Base-by-base conservation (phyloP, 2,797 vertebrate species). In the Helostoma temminkii region DNA sequence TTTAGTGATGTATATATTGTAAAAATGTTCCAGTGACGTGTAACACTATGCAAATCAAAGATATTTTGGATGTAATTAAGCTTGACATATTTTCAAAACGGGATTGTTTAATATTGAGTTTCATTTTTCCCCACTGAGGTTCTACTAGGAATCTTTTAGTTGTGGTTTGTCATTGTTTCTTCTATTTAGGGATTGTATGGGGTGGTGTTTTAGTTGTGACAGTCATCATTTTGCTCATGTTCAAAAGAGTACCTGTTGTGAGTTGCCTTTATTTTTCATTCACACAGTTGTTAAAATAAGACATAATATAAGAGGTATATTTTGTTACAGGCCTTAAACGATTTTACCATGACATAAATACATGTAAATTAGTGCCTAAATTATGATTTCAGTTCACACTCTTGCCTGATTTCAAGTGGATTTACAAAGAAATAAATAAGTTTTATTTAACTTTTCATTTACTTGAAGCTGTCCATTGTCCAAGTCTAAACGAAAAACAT, bases 31-130 rank as follows among this genome's bases (percentile, higher is more conserved):
- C 60, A 48, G 66, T 53, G 45, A 76, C 66, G 55, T 49, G 28
- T 53, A 52, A 82, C 71, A 73, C 85, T 91, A 93, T 93, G 92
- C 91, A 93, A 92, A 82, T 83, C 48, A 60, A 70, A 25, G 63
- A 78, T 80, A 48, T 78, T 78, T 60, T 57, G 66, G 63, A 59
- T 84, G 25, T 81, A 61, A 82, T 71, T n/a, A n/a, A n/a, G n/a
- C n/a, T n/a, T n/a, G n/a, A n/a, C n/a, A n/a, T n/a, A n/a, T n/a
- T n/a, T n/a, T n/a, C n/a, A n/a, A n/a, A n/a, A n/a, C n/a, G n/a
- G n/a, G n/a, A n/a, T n/a, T n/a, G n/a, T n/a, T n/a, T n/a, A n/a
- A n/a, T n/a, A n/a, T n/a, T n/a, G n/a, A n/a, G n/a, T 88, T 84
- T 74, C 71, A 79, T 64, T 69, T 49, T 67, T 32, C 48, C 41